Conservation (phyloP, 1,140 invertebrate species). For the Drosophila nannoptera region DNA sequence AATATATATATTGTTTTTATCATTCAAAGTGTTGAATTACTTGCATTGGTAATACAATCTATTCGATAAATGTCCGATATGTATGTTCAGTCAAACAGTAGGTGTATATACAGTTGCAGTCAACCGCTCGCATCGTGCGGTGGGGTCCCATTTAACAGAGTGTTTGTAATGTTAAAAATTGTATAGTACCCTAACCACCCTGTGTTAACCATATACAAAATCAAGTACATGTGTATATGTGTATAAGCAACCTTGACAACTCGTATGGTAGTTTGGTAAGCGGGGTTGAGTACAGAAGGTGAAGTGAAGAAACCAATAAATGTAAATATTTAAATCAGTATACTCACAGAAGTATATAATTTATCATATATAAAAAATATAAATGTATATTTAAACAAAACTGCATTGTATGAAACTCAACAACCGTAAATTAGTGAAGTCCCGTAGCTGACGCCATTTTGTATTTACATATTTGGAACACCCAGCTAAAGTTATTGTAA, state of each 20-base stretch:
- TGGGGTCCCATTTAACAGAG: constrained; percentile 1
- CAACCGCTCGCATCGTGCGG: constrained; percentile 4
- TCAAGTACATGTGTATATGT: constrained; percentile 20
- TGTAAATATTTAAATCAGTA: constrained; percentile 18
- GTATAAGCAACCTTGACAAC: constrained; percentile 40
- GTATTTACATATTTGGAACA: constrained; percentile 43
- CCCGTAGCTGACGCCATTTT: constrained; percentile 59
- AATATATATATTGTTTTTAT: too few species aligned
- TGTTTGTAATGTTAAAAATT: constrained; percentile 2
- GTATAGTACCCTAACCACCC: constrained; percentile 16
- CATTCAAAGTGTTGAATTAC: too few species aligned
- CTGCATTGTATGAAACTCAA: constrained; percentile 25
- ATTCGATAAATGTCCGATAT: too few species aligned
- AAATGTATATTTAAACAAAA: constrained; percentile 9
- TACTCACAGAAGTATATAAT: constrained; percentile 9
- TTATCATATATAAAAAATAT: constrained; percentile 24
- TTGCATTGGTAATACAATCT: too few species aligned
- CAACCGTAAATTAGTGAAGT: constrained; percentile 38
- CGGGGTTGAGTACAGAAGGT: constrained; percentile 41
- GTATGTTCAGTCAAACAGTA: not conserved
- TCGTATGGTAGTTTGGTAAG: constrained; percentile 37
- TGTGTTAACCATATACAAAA: constrained; percentile 23
- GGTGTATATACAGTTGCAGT: not conserved
- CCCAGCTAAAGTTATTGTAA: constrained; percentile 52
- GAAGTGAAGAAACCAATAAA: constrained; percentile 34